Evolutionary conservation across 2,113 vertebrate species (phyloP), one percentile per base, ranked within the genome.

Genomic region (Machaerirhynchus nigripectus): DNA sequence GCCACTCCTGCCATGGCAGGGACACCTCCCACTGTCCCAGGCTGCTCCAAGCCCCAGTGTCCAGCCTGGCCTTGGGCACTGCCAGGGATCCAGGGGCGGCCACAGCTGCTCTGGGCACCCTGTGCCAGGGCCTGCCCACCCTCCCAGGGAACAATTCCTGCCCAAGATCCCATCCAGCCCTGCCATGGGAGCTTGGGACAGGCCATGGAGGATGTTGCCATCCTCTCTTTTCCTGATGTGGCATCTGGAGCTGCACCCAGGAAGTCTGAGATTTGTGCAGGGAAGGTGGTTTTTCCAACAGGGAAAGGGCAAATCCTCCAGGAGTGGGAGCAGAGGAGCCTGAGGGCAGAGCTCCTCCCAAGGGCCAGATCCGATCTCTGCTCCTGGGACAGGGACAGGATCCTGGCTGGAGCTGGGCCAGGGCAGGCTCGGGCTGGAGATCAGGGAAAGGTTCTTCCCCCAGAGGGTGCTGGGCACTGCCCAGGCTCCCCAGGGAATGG

Each of bases 351-450:
- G n/a, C 26, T 69, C 67, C 39, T 39, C 39, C 39, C 39, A 11
- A 39, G 67, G 67, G 67, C 2, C 47, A 69, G 67, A 49, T 40
- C 68, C 8, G 1, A 70, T 2, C 67, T 37, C 67, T 70, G 68
- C 27, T 15, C 47, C 33, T 22, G 67, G 13, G 47, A 30, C 68
- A 52, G 35, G 68, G 27, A 23, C 67, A 50, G 57, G 7, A 60
- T 1, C 14, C n/a, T 5, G 4, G 46, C 65, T 69, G 67, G 46
- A 35, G 67, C 79, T 49, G 53, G 3, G 3, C 42, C 78, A 23
- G 35, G 9, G 20, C 17, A 18, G 74, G 7, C 7, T 33, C 3
- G 20, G 74, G 35, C 0, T 23, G 77, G 24, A 4, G 7, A 15
- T 3, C 14, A 53, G 60, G 49, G 16, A 13, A 30, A 67, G 61